Conservation (phyloP, 2,888 invertebrate genomes). For the Aleiodes alternator region DNA sequence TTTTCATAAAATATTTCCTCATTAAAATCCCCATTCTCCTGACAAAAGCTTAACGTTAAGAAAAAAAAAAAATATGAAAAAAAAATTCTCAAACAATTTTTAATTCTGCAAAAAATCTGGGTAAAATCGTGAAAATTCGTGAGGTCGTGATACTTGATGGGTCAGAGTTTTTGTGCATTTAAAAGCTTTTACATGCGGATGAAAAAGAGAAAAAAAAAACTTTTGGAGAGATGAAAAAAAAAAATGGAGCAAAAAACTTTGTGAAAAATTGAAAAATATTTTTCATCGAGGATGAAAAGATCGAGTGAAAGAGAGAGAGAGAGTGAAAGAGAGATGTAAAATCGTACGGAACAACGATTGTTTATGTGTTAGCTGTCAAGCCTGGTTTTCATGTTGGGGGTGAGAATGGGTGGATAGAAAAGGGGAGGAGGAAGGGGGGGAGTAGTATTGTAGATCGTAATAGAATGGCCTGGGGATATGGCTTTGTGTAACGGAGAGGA, state of each 20-base stretch:
- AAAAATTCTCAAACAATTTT: background rate
- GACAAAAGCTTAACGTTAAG: no score
- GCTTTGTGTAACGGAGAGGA: slow-evolving; percentile 56
- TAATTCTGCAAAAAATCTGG: slow-evolving; percentile 13
- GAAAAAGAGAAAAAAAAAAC: slow-evolving; percentile 21
- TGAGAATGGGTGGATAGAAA: background rate
- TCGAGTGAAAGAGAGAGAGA: no score
- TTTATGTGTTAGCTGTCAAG: no score
- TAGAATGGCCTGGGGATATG: slow-evolving; percentile 48
- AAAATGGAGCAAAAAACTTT: background rate
- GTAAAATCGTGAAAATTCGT: slow-evolving; percentile 3
- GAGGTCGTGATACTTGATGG: background rate
- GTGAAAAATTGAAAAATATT: no score
- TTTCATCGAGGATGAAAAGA: no score
- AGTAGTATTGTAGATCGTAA: slow-evolving; percentile 52
- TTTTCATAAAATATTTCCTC: no score
- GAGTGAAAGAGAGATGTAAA: no score
- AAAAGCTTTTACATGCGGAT: slow-evolving; percentile 1
- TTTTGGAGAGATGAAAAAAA: background rate
- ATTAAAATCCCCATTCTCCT: no score
- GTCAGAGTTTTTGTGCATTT: background rate
- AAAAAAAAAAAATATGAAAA: no score
- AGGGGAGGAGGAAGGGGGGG: background rate
- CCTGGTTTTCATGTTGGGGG: slow-evolving; percentile 6
- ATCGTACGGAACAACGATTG: no score